phyloP scores from a whole-genome alignment of 2,113 vertebrate species.

The Megaceryle torquata region DNA sequence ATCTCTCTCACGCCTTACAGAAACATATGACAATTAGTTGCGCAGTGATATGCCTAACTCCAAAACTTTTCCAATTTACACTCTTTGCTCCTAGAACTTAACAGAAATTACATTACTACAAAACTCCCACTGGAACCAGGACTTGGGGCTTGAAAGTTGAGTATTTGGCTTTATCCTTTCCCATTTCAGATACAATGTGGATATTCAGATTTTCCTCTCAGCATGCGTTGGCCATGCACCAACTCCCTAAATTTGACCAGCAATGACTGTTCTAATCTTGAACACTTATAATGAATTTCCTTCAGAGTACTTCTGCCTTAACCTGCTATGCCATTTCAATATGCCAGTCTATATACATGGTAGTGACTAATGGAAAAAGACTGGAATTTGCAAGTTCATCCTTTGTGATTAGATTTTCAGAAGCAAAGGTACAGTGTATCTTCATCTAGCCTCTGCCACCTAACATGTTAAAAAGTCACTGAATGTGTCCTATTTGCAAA shows the following conservation, averaged over 20 bases:
- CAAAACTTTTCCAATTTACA: neutral
- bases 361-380: neutral
- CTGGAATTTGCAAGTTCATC: neutral
- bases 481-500: neutral
- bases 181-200: neutral
- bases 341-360: neutral
- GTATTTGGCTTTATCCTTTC: neutral
- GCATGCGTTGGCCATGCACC: neutral
- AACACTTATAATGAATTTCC: neutral
- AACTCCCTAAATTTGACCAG: neutral
- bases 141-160: neutral
- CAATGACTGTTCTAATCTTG: neutral
- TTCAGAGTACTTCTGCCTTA: neutral
- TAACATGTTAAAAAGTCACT: neutral
- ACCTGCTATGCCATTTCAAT: neutral
- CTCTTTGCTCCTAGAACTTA: neutral
- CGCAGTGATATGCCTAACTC: neutral
- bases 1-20: neutral
- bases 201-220: neutral
- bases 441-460: neutral
- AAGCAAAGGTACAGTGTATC: neutral
- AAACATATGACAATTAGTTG: neutral
- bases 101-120: neutral
- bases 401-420: neutral
- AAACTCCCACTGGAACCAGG: neutral